These are phyloP conservation scores for Arnoldichthys spilopterus DNA, from an alignment of 2,797 vertebrate genomes.

Conservation along the genomic window DNA sequence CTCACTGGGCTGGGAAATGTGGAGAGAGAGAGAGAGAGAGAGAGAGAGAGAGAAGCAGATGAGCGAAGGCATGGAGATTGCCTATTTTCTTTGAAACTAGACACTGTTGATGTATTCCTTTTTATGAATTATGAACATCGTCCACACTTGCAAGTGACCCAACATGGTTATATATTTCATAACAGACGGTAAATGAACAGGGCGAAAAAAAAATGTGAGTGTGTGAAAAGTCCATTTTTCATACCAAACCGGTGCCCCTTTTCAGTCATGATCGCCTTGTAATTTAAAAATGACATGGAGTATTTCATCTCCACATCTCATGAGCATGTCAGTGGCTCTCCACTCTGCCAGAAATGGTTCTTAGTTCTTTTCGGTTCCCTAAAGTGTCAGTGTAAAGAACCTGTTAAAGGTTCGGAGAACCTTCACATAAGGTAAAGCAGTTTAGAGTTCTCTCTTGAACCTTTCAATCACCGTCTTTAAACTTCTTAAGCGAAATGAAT, in stretches of 20 bases:
- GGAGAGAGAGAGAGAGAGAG: constrained; percentile 35
- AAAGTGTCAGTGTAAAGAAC: too few relatives aligned
- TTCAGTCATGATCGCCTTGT: neutral
- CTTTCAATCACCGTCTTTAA: too few relatives aligned
- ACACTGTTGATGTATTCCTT: constrained; percentile 16
- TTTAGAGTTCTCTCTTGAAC: too few relatives aligned
- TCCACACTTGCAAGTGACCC: constrained; percentile 5
- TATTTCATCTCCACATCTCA: neutral
- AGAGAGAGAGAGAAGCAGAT: constrained; percentile 14
- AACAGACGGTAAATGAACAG: neutral
- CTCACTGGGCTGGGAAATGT: constrained; percentile 54
- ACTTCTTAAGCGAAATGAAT: too few relatives aligned
- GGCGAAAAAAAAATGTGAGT: neutral
- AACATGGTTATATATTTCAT: neutral
- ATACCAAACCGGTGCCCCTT: neutral
- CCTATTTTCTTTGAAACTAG: constrained; percentile 29
- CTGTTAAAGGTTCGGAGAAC: too few relatives aligned
- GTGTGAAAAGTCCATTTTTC: neutral
- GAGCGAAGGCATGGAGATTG: constrained; percentile 21
- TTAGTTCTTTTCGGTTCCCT: too few relatives aligned
- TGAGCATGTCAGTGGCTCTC: neutral
- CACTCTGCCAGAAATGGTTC: too few relatives aligned
- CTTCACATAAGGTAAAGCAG: too few relatives aligned
- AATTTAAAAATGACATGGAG: neutral
- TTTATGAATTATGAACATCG: constrained; percentile 33